These are phyloP conservation scores for Erebia palarica DNA, from an alignment of 2,888 invertebrate species.

Conservation along the genomic window DNA sequence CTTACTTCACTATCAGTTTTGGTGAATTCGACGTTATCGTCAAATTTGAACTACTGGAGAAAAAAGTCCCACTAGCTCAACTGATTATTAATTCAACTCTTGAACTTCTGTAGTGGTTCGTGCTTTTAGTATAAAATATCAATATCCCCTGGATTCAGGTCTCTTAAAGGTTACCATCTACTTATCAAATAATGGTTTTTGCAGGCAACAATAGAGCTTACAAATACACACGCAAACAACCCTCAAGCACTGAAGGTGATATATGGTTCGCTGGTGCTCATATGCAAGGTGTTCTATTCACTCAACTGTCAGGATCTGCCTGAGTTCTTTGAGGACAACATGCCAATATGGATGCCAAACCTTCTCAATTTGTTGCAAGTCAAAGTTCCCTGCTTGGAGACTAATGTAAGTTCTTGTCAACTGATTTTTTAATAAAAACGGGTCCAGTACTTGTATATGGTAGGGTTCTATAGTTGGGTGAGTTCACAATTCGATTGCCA, in stretches of 20 bases:
- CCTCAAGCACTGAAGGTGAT: conserved; percentile 91
- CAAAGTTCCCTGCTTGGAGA: conserved; percentile 89
- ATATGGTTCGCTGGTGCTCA: conserved; percentile 93
- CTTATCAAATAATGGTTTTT: conserved; percentile 42
- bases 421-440: neutral
- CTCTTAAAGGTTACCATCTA: too few species aligned
- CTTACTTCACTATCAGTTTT: too few species aligned
- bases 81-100: too few species aligned
- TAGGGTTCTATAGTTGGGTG: too few species aligned
- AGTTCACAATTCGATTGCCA: too few species aligned
- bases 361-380: conserved; percentile 91
- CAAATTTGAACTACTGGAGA: too few species aligned
- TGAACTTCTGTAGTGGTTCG: too few species aligned
- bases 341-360: conserved; percentile 96
- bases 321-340: conserved; percentile 99
- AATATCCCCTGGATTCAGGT: too few species aligned
- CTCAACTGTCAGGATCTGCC: conserved; percentile 98
- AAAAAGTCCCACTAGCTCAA: too few species aligned
- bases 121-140: too few species aligned
- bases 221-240: conserved; percentile 89
- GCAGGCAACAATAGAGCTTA: conserved; percentile 92
- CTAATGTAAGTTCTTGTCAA: conserved; percentile 62
- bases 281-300: conserved; percentile 98
- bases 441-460: too few species aligned
- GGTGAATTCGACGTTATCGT: too few species aligned